These are phyloP conservation scores for Polyergus mexicanus DNA, from an alignment of 1,140 invertebrate species.

Conservation along the genomic window DNA sequence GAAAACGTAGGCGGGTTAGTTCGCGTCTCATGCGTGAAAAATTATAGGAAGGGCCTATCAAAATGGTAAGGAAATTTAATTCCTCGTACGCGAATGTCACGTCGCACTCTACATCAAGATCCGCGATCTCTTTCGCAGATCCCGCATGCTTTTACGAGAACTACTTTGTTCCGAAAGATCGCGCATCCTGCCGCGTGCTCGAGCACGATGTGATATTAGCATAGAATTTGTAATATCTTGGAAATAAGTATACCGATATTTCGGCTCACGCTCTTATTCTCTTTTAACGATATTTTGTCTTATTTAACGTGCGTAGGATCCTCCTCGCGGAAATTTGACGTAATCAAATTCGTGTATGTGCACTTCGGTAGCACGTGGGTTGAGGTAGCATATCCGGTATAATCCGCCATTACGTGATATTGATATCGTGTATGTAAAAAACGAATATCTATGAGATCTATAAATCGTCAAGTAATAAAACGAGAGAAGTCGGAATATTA, in stretches of 20 bases:
- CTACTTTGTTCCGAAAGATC: neutral
- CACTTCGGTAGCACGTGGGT: neutral
- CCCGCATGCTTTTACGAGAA: accelerated
- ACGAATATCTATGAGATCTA: neutral
- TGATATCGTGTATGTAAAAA: neutral
- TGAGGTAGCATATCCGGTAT: neutral
- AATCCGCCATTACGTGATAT: slow-evolving; percentile 29
- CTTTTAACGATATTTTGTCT: neutral
- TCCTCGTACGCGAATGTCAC: neutral
- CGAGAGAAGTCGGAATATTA: neutral
- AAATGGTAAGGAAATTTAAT: slow-evolving; percentile 77
- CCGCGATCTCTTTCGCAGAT: neutral
- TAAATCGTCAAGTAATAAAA: neutral
- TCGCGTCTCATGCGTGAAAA: slow-evolving; percentile 72
- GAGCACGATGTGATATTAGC: slow-evolving; percentile 64
- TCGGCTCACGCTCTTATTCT: neutral
- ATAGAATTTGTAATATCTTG: neutral
- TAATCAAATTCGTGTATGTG: neutral
- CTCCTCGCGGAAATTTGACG: too few species aligned
- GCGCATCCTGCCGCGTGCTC: neutral
- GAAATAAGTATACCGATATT: neutral
- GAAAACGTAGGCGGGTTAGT: slow-evolving; percentile 67
- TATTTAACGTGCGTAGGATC: neutral
- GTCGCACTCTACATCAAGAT: neutral
- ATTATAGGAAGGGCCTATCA: slow-evolving; percentile 65